A percentile compares a stretch with the other conserved stretches of the same genome.
These are phyloP conservation scores for Tenthredo scrophulariae DNA, from an alignment of 2,888 invertebrate genomes.

Conservation along the genomic window DNA sequence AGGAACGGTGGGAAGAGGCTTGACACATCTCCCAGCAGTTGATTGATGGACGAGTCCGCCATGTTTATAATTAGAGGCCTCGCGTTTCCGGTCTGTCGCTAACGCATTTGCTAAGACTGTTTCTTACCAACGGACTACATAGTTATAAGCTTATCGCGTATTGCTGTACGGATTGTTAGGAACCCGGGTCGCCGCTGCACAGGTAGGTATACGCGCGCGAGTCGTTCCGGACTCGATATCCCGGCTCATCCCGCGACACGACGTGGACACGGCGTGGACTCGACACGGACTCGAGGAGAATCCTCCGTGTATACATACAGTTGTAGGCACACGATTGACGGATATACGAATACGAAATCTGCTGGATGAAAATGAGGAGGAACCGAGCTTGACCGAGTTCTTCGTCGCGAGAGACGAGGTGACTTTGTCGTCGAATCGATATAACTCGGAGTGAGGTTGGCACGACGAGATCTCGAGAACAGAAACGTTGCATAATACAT, in stretches of 20 bases:
- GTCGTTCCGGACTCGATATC: background rate
- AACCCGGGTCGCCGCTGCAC: background rate
- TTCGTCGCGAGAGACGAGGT: background rate
- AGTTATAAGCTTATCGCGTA: background rate
- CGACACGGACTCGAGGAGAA: no score
- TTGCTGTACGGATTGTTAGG: background rate
- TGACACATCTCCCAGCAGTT: slow-evolving; percentile 61
- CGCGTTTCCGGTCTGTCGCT: slow-evolving; percentile 68
- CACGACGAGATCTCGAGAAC: background rate
- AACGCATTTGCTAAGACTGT: slow-evolving; percentile 53
- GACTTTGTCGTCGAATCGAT: slow-evolving; percentile 17
- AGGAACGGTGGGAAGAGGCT: slow-evolving; percentile 49
- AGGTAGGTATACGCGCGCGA: background rate
- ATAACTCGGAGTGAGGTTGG: slow-evolving; percentile 6
- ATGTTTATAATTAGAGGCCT: slow-evolving; percentile 76
- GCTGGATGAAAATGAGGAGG: no score
- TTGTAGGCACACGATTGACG: no score
- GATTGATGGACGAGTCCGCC: slow-evolving; percentile 76
- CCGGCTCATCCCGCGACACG: background rate
- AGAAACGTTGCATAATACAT: slow-evolving; percentile 34
- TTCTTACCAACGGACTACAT: background rate
- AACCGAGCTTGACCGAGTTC: background rate
- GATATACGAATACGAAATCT: no score
- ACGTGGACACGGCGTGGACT: background rate
- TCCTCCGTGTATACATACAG: no score